phyloP scores from a whole-genome alignment of 2,113 vertebrate species.

The Callipepla squamata region DNA sequence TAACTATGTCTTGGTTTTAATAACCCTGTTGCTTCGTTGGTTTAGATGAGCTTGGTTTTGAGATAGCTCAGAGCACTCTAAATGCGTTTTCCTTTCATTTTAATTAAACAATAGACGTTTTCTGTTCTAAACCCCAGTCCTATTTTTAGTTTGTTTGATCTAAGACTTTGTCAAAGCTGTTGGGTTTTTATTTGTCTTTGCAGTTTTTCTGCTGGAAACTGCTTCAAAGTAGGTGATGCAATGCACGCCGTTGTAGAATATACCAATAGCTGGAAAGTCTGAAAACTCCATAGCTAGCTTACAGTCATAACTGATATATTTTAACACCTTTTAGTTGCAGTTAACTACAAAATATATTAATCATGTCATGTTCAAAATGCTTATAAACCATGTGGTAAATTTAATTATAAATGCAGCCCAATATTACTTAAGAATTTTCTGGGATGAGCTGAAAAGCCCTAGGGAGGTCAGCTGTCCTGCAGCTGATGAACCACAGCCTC shows the following conservation, averaged over 20 bases:
- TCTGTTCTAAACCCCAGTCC: background rate
- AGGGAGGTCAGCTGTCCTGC: background rate
- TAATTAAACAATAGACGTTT: constrained; percentile 49
- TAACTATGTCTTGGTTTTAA: constrained; percentile 16
- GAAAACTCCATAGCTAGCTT: background rate
- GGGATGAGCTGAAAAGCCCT: background rate
- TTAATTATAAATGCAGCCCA: constrained; percentile 1
- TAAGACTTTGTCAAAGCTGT: background rate
- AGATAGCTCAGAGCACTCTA: constrained; percentile 17
- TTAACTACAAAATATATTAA: constrained; percentile 12
- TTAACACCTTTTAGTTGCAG: constrained; percentile 6
- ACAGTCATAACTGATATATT: background rate
- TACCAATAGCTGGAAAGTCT: background rate
- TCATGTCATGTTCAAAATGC: background rate
- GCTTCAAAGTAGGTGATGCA: background rate
- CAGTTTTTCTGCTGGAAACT: background rate
- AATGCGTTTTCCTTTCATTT: constrained; percentile 30
- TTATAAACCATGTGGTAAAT: background rate
- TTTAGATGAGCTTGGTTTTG: background rate
- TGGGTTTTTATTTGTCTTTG: background rate
- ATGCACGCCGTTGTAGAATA: background rate
- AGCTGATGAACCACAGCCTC: background rate
- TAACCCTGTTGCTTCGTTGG: constrained; percentile 31
- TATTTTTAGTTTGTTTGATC: background rate
- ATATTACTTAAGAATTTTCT: background rate